Base-by-base conservation (phyloP, 2,113 vertebrate species). In the Coreoperca whiteheadi region DNA sequence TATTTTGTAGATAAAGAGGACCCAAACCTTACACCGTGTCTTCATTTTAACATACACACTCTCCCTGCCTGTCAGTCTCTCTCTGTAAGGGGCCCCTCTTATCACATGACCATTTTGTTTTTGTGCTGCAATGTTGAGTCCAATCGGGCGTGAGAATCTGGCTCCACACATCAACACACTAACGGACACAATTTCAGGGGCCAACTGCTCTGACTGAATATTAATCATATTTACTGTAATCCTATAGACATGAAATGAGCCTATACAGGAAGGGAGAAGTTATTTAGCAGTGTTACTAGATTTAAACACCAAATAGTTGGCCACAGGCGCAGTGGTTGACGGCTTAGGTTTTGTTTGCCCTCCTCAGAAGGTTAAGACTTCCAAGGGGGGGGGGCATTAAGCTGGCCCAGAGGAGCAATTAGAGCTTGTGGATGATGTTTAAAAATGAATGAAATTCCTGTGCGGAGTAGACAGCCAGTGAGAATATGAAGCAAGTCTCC, bases 21-120 rank as follows among this genome's bases (percentile, higher is more conserved):
- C 28, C 39, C 28, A 25, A 56, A 66, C 77, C 81, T 54, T 28
- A 37, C 74, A 74, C 64, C 82, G 82, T 80, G 88, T 86, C 79
- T 82, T 85, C 61, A 74, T 83, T 88, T 61, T 74, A 57, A 83
- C 30, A 41, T 54, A 53, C 28, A 59, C 61, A 11, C 30, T 54
- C 50, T n/a, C n/a, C n/a, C n/a, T n/a, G 56, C 50, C 30, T 21
- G 37, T 41, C 69, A 61, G 34, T 72, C 59, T 71, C 28, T 73
- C 43, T 79, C 48, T 69, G 67, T 20, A 28, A 76, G 82, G 86
- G 86, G 66, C 83, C 84, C 79, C 84, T 77, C 83, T 88, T 87
- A 86, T 93, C 92, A 93, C 89, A 83, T 93, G 93, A 93, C 91
- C 48, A 1, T 66, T 82, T 68, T 93, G 93, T 94, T 94, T 91